Evolutionary conservation across 2,113 vertebrate species (phyloP).

Genomic region (Gulo gulo): DNA sequence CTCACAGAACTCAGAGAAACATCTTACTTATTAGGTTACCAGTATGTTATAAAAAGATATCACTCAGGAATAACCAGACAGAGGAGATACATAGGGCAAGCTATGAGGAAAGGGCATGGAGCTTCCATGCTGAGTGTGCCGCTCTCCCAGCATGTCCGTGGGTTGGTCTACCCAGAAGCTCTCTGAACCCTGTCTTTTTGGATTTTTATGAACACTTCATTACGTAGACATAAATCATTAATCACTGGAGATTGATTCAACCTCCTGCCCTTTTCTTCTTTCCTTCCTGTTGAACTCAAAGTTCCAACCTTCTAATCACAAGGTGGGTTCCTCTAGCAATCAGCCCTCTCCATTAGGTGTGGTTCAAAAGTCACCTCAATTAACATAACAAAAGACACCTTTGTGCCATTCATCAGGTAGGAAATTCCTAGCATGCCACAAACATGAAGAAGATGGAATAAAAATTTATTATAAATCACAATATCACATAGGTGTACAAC

Average conservation of each 20-base stretch:
- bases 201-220: neutral
- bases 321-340: neutral
- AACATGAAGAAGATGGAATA: neutral
- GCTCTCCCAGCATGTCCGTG: neutral
- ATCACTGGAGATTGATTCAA: neutral
- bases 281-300: neutral
- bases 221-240: neutral
- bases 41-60: neutral
- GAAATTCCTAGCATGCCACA: neutral
- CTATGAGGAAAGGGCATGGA: neutral
- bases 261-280: neutral
- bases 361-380: neutral
- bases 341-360: neutral
- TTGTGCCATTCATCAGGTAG: neutral
- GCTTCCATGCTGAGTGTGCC: neutral
- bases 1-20: neutral
- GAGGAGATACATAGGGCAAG: neutral
- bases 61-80: neutral
- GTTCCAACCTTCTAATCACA: neutral
- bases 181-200: neutral
- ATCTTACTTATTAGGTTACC: neutral
- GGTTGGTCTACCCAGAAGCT: neutral
- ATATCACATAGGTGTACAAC: neutral
- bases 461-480: neutral
- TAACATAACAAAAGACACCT: neutral